Base-by-base conservation (phyloP, 2,797 vertebrate genomes). In the Adrianichthys oophorus region DNA sequence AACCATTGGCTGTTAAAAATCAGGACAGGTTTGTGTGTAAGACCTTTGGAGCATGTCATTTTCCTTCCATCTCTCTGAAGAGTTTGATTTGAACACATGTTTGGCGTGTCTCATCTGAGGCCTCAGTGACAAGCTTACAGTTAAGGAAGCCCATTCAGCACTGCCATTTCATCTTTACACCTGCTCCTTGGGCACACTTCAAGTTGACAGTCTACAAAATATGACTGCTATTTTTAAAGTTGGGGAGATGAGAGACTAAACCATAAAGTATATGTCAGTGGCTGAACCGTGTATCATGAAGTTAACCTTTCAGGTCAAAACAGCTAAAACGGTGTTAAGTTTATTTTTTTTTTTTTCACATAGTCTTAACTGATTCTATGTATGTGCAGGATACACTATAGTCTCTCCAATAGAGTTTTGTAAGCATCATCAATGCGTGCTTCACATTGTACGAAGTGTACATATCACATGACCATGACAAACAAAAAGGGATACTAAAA, bases 151-250 rank as follows among this genome's bases (percentile, higher is more conserved):
- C 32, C 52, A 43, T 66, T 62, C 58, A 82, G 74, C 79, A 48
- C 54, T 83, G 78, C 78, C 65, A 78, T 86, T 83, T 85, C 76
- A 86, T 78, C 80, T 71, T 73, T 74, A 85, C 85, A 88, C 83
- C 79, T 83, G 79, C 71, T 87, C 52, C 71, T 73, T 70, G 47
- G 61, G 61, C 7, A 32, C 29, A 68, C 59, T 71, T 79, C 46
- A 82, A 76, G 79, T 72, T 61, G 69, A 71, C 68, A 55, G 66
- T 64, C 44, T 52, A 62, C 51, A 71, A 65, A 56, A 78, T 56
- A 73, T 4, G 52, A 63, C 15, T 56, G 70, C 77, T 86, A 87
- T 85, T 79, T 85, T 82, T 68, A 78, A 75, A 64, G 59, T n/a
- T 41, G 54, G 43, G 56, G 13, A 68, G 52, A 55, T 66, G 32